A percentile compares a stretch with the other conserved stretches of the same genome.
Evolutionary conservation across 2,797 vertebrate genomes (phyloP).

Genomic region (Semaprochilodus insignis): DNA sequence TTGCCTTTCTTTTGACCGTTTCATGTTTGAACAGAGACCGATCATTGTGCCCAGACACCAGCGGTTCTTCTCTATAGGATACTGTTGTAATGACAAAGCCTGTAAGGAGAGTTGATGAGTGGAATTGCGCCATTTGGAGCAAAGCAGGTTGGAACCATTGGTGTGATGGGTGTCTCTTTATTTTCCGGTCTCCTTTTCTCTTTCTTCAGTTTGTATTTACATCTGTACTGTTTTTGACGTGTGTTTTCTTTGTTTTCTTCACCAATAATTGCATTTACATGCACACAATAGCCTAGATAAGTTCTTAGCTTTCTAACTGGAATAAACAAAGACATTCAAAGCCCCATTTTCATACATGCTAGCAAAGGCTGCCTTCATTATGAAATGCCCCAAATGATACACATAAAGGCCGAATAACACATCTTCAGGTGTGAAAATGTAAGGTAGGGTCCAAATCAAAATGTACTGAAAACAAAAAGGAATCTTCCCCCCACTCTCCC

Average conservation of each 20-base stretch:
- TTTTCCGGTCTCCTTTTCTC: conserved; percentile 13
- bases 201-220: conserved; percentile 19
- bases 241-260: not conserved
- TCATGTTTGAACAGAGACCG: conserved; percentile 57
- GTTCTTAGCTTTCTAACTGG: not conserved
- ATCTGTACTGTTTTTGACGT: conserved; percentile 23
- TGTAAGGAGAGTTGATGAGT: conserved; percentile 61
- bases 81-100: conserved; percentile 61
- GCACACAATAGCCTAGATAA: not conserved
- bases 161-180: conserved; percentile 36
- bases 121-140: conserved; percentile 52
- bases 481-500: too few relatives aligned
- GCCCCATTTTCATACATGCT: not conserved
- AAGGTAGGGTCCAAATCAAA: too few relatives aligned
- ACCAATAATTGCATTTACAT: not conserved
- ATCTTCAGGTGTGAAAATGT: too few relatives aligned
- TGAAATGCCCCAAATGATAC: too few relatives aligned
- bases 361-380: not conserved
- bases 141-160: conserved; percentile 50
- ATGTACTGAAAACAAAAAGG: too few relatives aligned
- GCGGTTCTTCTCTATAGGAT: conserved; percentile 55
- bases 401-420: too few relatives aligned
- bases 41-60: conserved; percentile 57
- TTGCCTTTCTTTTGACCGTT: conserved; percentile 38
- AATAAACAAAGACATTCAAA: not conserved